These are phyloP conservation scores for Pyxicephalus adspersus DNA, from an alignment of 2,113 vertebrate species.

Conservation along the genomic window DNA sequence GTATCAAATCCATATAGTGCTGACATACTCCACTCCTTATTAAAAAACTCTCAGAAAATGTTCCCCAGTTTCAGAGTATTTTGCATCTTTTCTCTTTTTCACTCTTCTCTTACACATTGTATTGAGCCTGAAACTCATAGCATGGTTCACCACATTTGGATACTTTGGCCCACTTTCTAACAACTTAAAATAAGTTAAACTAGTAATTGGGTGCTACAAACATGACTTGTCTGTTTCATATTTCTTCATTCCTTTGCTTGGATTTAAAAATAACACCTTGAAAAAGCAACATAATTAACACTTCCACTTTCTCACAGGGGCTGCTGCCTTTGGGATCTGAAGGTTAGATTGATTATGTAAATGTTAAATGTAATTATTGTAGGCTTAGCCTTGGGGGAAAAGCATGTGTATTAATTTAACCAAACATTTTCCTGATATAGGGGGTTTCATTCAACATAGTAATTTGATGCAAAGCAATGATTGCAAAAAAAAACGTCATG, in stretches of 20 bases:
- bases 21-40: too few relatives aligned
- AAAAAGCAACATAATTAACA: constrained; percentile 53
- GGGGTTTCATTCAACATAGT: too few relatives aligned
- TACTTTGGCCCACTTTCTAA: too few relatives aligned
- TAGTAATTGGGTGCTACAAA: constrained; percentile 5
- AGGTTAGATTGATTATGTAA: constrained; percentile 55
- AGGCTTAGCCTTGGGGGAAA: constrained; percentile 15
- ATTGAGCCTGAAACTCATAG: too few relatives aligned
- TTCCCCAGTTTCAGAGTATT: too few relatives aligned
- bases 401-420: constrained; percentile 25
- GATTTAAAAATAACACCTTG: constrained; percentile 45
- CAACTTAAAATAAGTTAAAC: not conserved
- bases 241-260: constrained; percentile 29
- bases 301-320: constrained; percentile 49
- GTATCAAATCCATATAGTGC: too few relatives aligned
- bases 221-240: constrained; percentile 32
- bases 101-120: too few relatives aligned
- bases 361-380: constrained; percentile 56
- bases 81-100: too few relatives aligned
- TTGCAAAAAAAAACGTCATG: too few relatives aligned
- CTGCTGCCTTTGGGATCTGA: constrained; percentile 42
- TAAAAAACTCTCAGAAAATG: too few relatives aligned
- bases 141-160: too few relatives aligned
- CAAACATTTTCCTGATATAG: constrained; percentile 19
- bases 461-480: too few relatives aligned